Base-by-base conservation (phyloP, 2,797 vertebrate species). In the Pangasius djambal region DNA sequence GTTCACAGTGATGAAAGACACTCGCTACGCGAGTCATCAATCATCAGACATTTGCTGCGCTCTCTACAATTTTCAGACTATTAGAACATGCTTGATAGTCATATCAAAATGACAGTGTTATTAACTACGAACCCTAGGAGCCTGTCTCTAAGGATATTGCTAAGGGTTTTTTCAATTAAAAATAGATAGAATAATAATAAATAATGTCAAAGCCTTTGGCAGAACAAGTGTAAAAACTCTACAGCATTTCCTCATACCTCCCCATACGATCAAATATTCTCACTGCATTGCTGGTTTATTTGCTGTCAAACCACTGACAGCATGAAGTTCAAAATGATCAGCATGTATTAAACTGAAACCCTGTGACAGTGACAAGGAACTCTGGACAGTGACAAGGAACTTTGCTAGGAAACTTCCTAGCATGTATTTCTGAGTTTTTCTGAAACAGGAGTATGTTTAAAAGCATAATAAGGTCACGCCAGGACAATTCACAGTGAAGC, bases 81-180 rank as follows among this genome's bases (percentile, higher is more conserved):
- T 90, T 88, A 85, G 40, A 50, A 74, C 40, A n/a, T 72, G 70
- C 86, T 72, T 86, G 70, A 84, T 82, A 88, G 67, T 79, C 65
- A 61, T 87, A 81, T 86, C 59, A 86, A 85, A 65, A 84, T 86
- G 87, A 88, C 79, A 82, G 86, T 16, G 57, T 86, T 89, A 89
- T 90, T 86, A 90, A 90, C 50, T 78, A 57, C 28, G 44, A 86
- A 86, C 63, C 86, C 78, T 88, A 88, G 72, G 78, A 90, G 81
- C 44, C 59, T 69, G 69, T 75, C 65, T 88, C 70, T 70, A 52
- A 34, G 75, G 90, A 89, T 89, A 85, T 65, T 59, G 34, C 34
- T 55, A 83, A 70, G 83, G 70, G 88, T 90, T 78, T 69, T 69
- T 85, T 61, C 75, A 88, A 89, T 87, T 86, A 84, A 89, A 78